phyloP scores from a whole-genome alignment of 2,797 vertebrate genomes.

The Orestias chungarensis region DNA sequence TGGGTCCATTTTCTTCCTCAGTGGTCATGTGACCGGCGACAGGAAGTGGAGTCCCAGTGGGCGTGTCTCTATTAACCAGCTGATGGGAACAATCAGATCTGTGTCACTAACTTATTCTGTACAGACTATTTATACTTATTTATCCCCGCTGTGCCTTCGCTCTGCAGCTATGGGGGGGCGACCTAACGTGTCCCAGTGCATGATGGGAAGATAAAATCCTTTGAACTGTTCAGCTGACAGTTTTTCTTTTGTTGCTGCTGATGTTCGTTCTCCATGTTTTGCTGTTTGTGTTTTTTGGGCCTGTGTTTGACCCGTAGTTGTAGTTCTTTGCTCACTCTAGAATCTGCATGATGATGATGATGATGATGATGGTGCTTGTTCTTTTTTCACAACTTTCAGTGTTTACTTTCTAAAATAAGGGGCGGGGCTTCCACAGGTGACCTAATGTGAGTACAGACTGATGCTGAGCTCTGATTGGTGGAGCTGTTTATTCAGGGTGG shows the following conservation, averaged over 20 bases:
- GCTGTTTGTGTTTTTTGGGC: conserved; percentile 64
- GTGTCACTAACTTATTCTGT: conserved; percentile 32
- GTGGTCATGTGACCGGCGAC: not conserved
- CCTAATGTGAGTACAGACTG: conserved; percentile 65
- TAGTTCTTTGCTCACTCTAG: conserved; percentile 69
- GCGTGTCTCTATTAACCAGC: conserved; percentile 14
- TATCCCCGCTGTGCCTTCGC: conserved; percentile 81
- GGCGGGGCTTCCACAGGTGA: conserved; percentile 27
- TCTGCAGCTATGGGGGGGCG: conserved; percentile 63
- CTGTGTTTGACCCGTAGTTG: conserved; percentile 72
- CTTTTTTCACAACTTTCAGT: conserved; percentile 15
- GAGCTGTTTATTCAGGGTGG: conserved; percentile 46
- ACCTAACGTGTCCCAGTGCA: conserved; percentile 24
- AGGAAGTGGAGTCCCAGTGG: conserved; percentile 36
- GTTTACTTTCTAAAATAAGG: conserved; percentile 12
- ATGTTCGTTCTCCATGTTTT: conserved; percentile 49
- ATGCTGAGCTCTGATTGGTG: conserved; percentile 53
- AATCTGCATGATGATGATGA: conserved; percentile 78
- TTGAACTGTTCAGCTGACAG: conserved; percentile 8
- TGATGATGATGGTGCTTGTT: conserved; percentile 46
- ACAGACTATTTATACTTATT: conserved; percentile 82
- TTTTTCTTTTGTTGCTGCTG: conserved; percentile 39
- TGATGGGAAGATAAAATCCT: conserved; percentile 31
- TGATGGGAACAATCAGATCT: conserved; percentile 33
- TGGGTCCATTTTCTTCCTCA: no score